Percentiles rank a stretch among this genome's conserved stretches.
Evolutionary conservation across 2,888 invertebrate genomes (phyloP).

Genomic region (Acleris holmiana): DNA sequence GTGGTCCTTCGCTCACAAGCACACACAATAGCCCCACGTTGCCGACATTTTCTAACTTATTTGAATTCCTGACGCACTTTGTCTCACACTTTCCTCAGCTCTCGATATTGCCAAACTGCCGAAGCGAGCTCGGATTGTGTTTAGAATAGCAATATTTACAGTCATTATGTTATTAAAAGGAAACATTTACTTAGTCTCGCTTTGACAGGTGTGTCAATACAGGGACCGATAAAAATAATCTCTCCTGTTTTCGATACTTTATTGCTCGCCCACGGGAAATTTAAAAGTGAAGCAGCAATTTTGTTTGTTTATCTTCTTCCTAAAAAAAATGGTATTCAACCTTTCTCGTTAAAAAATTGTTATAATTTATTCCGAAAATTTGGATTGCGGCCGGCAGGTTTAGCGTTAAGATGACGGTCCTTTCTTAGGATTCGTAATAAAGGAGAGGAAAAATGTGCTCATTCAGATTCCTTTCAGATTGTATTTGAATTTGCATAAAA

Average conservation of each 20-base stretch:
- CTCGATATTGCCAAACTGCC: slow-evolving; percentile 26
- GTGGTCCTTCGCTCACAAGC: background rate
- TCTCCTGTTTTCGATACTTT: slow-evolving; percentile 14
- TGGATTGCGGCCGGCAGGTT: slow-evolving; percentile 15
- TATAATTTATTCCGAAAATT: slow-evolving; percentile 32
- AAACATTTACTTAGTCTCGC: slow-evolving; percentile 25
- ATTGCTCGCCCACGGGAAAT: slow-evolving; percentile 3
- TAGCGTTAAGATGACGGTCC: slow-evolving; percentile 19
- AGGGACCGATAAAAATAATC: slow-evolving; percentile 20
- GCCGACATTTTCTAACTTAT: slow-evolving; percentile 22
- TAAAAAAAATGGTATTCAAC: slow-evolving; percentile 25
- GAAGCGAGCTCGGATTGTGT: slow-evolving; percentile 21
- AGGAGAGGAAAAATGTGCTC: slow-evolving; percentile 19
- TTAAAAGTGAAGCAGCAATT: slow-evolving; percentile 22
- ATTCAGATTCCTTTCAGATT: slow-evolving; percentile 21
- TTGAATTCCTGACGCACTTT: slow-evolving; percentile 34
- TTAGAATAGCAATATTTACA: slow-evolving; percentile 35
- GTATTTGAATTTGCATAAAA: slow-evolving; percentile 18
- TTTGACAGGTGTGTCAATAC: slow-evolving; percentile 29
- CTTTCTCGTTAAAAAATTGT: slow-evolving; percentile 24
- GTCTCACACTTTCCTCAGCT: slow-evolving; percentile 20
- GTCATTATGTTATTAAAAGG: slow-evolving; percentile 22
- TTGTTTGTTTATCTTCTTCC: slow-evolving; percentile 23
- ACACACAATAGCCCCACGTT: background rate
- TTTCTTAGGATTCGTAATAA: slow-evolving; percentile 31